Percentiles rank a stretch among this genome's conserved stretches.
These are phyloP conservation scores for Athene cunicularia DNA, from an alignment of 2,113 vertebrate species.

Conservation along the genomic window DNA sequence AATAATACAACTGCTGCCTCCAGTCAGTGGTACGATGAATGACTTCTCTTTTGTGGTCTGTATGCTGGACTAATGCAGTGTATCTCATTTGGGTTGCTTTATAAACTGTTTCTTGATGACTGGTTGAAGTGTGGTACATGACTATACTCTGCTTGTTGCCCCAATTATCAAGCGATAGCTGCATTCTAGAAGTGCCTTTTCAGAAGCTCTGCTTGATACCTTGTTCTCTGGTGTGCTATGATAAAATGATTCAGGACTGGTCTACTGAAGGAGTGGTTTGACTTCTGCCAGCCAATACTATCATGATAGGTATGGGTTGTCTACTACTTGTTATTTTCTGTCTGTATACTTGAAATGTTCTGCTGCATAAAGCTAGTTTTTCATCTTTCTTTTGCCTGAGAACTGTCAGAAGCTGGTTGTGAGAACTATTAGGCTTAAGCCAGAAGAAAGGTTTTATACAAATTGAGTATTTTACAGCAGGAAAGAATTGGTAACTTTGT, in stretches of 20 bases:
- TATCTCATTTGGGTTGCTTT: slow-evolving; percentile 9
- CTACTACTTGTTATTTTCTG: neutral
- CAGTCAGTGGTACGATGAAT: slow-evolving; percentile 8
- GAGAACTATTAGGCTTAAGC: neutral
- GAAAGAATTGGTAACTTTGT: neutral
- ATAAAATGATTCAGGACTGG: neutral
- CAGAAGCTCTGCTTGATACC: neutral
- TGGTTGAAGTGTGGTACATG: neutral
- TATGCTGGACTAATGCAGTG: neutral
- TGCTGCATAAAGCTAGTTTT: neutral
- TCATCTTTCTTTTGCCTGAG: neutral
- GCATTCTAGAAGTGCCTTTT: neutral
- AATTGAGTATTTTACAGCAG: neutral
- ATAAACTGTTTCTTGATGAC: neutral
- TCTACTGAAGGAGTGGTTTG: neutral
- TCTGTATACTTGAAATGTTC: neutral
- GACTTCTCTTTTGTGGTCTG: neutral
- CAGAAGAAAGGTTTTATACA: neutral
- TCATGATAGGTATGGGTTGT: neutral
- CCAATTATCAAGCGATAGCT: neutral
- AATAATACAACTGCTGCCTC: slow-evolving; percentile 16
- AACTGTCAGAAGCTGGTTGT: neutral
- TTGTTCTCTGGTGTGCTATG: neutral
- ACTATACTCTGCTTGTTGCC: neutral
- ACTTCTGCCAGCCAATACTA: neutral